Conservation (phyloP, 23 tunicate species). For the Styela plicata region DNA sequence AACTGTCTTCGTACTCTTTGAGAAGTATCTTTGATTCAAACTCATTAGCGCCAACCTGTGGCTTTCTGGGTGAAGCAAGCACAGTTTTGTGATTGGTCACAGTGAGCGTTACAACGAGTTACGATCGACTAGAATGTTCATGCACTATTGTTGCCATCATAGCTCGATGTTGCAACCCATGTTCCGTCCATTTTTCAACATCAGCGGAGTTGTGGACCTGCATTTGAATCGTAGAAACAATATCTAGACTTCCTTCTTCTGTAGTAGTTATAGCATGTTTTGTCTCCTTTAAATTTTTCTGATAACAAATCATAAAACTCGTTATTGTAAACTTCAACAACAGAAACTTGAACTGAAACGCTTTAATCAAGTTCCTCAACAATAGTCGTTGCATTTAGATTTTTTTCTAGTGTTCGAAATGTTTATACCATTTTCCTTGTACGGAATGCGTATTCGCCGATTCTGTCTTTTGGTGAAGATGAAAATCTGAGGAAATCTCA, state of each 20-base stretch:
- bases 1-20: conserved; percentile 32
- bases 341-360: conserved; percentile 52
- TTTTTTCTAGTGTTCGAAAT: too few relatives aligned
- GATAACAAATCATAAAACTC: conserved; percentile 63
- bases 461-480: too few relatives aligned
- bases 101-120: conserved; percentile 62
- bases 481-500: too few relatives aligned
- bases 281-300: conserved; percentile 35
- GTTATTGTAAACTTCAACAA: conserved; percentile 69
- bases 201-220: conserved; percentile 44
- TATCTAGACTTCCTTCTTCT: conserved; percentile 47
- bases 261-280: conserved; percentile 59
- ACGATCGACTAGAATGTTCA: conserved; percentile 79
- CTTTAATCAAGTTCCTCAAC: conserved; percentile 17
- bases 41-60: not conserved
- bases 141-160: conserved; percentile 63
- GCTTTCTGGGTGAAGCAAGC: conserved; percentile 12
- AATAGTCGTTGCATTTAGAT: too few relatives aligned
- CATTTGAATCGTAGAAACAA: conserved; percentile 42
- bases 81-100: conserved; percentile 38
- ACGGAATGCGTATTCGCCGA: too few relatives aligned
- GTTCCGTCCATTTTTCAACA: conserved; percentile 36
- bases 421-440: too few relatives aligned
- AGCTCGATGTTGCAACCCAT: conserved; percentile 61
- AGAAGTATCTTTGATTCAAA: conserved; percentile 12